A percentile compares a stretch with the other conserved stretches of the same genome.
Evolutionary conservation across 2,888 invertebrate species (phyloP).

Genomic region (Invenusta paracnida): DNA sequence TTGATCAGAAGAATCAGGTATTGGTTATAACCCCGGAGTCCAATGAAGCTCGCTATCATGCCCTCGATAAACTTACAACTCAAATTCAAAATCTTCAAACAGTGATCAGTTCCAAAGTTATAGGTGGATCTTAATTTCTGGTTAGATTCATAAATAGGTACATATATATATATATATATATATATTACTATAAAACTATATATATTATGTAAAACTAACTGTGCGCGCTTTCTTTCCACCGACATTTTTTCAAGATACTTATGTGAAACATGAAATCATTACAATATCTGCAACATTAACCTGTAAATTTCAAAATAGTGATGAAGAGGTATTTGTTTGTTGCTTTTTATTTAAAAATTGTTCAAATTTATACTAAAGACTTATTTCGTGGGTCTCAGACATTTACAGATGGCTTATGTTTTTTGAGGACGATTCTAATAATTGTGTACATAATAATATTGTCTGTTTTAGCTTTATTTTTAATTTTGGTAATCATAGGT

Average conservation of each 20-base stretch:
- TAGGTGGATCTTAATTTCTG: background rate
- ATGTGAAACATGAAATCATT: too few species aligned
- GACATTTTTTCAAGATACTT: too few species aligned
- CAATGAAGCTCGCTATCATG: constrained; percentile 72
- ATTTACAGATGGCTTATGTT: too few species aligned
- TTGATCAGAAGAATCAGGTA: constrained; percentile 82
- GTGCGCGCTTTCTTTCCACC: too few species aligned
- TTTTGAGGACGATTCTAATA: background rate
- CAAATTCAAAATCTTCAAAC: constrained; percentile 36
- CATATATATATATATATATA: background rate
- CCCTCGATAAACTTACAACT: constrained; percentile 86
- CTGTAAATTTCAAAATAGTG: too few species aligned
- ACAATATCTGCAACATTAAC: too few species aligned
- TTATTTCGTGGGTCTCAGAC: too few species aligned
- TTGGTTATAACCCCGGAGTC: constrained; percentile 72
- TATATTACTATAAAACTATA: background rate
- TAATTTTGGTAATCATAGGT: too few species aligned
- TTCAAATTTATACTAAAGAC: too few species aligned
- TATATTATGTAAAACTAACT: too few species aligned
- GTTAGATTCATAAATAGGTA: constrained; percentile 25
- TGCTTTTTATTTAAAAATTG: too few species aligned
- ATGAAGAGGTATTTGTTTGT: too few species aligned
- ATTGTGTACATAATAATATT: background rate
- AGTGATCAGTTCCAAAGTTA: constrained; percentile 10
- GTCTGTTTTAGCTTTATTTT: background rate